Evolutionary conservation across 2,888 invertebrate species (phyloP).

Genomic region (Aradus depressus): DNA sequence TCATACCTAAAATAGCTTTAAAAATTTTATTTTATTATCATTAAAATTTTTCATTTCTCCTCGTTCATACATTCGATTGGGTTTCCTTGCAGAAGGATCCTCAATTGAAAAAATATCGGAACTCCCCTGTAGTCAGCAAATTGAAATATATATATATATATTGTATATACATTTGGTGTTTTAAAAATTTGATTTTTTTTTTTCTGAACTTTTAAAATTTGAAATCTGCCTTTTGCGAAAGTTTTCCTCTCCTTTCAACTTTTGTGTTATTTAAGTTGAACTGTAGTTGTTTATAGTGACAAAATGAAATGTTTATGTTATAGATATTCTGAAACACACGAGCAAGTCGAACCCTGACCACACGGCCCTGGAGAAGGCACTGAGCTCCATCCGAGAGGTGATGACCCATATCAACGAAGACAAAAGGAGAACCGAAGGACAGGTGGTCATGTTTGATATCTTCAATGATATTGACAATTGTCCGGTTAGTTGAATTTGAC

Average conservation of each 20-base stretch:
- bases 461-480: conserved; percentile 97
- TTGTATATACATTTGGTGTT: no score
- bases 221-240: not conserved
- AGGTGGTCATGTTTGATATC: conserved; percentile 91
- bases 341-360: conserved; percentile 80
- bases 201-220: not conserved
- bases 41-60: no score
- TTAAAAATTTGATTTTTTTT: not conserved
- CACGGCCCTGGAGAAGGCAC: conserved; percentile 67
- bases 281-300: not conserved
- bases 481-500: conserved; percentile 61
- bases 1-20: no score
- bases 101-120: no score
- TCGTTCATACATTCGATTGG: no score
- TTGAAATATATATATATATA: no score
- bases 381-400: conserved; percentile 81
- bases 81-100: no score
- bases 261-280: not conserved
- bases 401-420: conserved; percentile 97
- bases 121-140: no score
- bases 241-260: not conserved
- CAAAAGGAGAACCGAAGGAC: conserved; percentile 90
- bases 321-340: conserved; percentile 89
- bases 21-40: no score
- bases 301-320: conserved; percentile 33